Evolutionary conservation across 1,140 invertebrate species (phyloP).

Genomic region (Rhynchophorus ferrugineus): DNA sequence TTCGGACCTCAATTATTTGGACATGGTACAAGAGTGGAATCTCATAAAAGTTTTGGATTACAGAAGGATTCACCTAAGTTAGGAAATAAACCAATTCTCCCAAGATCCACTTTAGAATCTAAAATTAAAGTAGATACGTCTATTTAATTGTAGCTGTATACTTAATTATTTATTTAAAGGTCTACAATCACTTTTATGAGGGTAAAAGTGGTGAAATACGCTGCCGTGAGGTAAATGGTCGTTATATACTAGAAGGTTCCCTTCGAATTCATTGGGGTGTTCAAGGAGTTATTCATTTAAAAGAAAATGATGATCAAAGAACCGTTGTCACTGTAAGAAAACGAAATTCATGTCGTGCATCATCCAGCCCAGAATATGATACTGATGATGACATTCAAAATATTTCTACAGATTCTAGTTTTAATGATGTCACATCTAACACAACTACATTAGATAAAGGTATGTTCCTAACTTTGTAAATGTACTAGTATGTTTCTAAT

Average conservation of each 20-base stretch:
- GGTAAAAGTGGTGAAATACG: slow-evolving; percentile 68
- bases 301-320: slow-evolving; percentile 79
- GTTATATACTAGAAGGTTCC: slow-evolving; percentile 70
- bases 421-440: slow-evolving; percentile 34
- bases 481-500: no score
- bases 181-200: slow-evolving; percentile 73
- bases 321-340: slow-evolving; percentile 63
- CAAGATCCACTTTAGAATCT: slow-evolving; percentile 66
- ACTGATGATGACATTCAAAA: slow-evolving; percentile 37
- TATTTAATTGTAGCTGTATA: background rate
- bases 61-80: slow-evolving; percentile 46
- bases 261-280: slow-evolving; percentile 81
- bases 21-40: slow-evolving; percentile 78
- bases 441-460: slow-evolving; percentile 24
- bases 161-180: slow-evolving; percentile 22
- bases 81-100: slow-evolving; percentile 40
- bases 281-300: slow-evolving; percentile 72
- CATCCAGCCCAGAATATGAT: slow-evolving; percentile 34
- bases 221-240: slow-evolving; percentile 70
- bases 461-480: no score
- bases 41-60: slow-evolving; percentile 76
- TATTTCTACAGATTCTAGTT: slow-evolving; percentile 38
- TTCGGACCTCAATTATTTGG: slow-evolving; percentile 83
- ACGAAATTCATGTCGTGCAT: slow-evolving; percentile 55
- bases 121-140: slow-evolving; percentile 56